These are phyloP conservation scores for Andrena dorsata DNA, from an alignment of 2,888 invertebrate species.

Conservation along the genomic window DNA sequence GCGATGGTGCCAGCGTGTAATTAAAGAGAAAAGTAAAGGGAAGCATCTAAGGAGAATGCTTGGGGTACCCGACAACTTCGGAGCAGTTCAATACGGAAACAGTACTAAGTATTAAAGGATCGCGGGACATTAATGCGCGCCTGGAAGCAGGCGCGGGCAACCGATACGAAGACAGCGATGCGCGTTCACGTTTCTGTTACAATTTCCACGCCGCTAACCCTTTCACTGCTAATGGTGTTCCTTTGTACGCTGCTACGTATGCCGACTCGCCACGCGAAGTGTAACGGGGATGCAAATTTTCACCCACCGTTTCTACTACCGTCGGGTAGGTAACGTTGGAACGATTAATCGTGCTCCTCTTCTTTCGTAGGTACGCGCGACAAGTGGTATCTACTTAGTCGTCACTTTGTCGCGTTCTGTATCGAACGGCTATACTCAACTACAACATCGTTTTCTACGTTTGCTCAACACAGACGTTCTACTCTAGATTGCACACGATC, in stretches of 20 bases:
- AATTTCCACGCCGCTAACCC: slow-evolving; percentile 50
- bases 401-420: slow-evolving; percentile 10
- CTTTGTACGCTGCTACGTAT: slow-evolving; percentile 35
- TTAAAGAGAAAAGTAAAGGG: not conserved
- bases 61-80: not conserved
- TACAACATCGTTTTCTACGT: slow-evolving; percentile 26
- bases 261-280: slow-evolving; percentile 24
- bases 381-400: not conserved
- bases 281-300: slow-evolving; percentile 20
- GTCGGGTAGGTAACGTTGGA: slow-evolving; percentile 1
- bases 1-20: not conserved
- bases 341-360: not conserved
- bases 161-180: slow-evolving; percentile 45
- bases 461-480: slow-evolving; percentile 30
- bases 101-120: not conserved
- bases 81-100: not conserved
- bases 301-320: not conserved
- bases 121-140: not conserved
- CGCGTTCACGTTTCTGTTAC: slow-evolving; percentile 16
- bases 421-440: slow-evolving; percentile 14
- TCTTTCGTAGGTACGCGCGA: not conserved
- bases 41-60: not conserved
- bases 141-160: slow-evolving; percentile 19
- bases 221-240: slow-evolving; percentile 52
- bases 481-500: slow-evolving; percentile 43